Conservation (phyloP, 2,888 invertebrate genomes). For the Plusia festucae region DNA sequence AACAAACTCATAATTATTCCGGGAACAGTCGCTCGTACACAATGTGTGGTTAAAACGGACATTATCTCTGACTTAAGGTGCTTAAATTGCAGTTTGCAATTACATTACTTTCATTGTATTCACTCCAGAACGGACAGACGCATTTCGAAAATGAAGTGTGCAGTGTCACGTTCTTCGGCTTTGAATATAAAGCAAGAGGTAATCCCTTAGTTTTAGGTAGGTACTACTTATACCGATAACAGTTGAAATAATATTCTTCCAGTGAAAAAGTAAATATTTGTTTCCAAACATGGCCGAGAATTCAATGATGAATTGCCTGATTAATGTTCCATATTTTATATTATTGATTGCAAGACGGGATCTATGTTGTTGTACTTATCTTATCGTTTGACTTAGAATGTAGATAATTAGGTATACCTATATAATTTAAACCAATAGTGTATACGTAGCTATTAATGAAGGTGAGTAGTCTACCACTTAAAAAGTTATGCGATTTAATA, state of each 20-base stretch:
- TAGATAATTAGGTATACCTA: too few relatives aligned
- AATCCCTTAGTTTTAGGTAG: too few relatives aligned
- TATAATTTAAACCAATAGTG: too few relatives aligned
- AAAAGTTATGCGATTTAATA: not conserved
- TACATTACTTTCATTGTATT: constrained; percentile 19
- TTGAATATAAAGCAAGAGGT: too few relatives aligned
- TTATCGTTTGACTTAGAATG: too few relatives aligned
- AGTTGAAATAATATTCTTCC: not conserved
- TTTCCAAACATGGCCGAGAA: not conserved
- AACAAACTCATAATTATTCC: constrained; percentile 83
- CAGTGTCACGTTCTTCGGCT: not conserved
- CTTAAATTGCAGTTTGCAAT: constrained; percentile 60
- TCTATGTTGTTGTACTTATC: too few relatives aligned
- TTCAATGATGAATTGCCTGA: too few relatives aligned
- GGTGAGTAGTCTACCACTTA: too few relatives aligned
- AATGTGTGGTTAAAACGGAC: constrained; percentile 72
- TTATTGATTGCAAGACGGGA: too few relatives aligned
- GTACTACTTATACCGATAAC: not conserved
- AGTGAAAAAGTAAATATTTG: too few relatives aligned
- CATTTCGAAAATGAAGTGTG: not conserved
- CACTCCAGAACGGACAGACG: not conserved
- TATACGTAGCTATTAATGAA: too few relatives aligned
- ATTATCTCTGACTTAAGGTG: constrained; percentile 69
- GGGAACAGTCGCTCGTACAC: constrained; percentile 74
- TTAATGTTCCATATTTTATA: too few relatives aligned